A percentile compares a stretch with the other conserved stretches of the same genome.
Conservation (phyloP, 2,113 vertebrate species). For the Chloebia gouldiae region DNA sequence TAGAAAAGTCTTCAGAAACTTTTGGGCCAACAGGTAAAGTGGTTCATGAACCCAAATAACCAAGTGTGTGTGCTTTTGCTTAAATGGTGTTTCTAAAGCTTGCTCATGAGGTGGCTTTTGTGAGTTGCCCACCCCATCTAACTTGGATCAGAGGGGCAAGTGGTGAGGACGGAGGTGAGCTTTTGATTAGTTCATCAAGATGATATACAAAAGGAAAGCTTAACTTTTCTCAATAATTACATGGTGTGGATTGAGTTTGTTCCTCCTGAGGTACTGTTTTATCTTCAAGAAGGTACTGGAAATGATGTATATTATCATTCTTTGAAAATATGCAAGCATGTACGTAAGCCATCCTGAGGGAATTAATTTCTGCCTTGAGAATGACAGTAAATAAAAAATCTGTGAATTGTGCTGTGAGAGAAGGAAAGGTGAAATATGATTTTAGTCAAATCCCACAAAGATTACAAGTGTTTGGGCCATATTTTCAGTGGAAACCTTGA, state of each 20-base stretch:
- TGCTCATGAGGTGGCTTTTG: background rate
- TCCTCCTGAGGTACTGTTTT: background rate
- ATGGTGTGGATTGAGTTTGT: background rate
- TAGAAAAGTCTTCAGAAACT: slow-evolving; percentile 92
- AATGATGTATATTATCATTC: background rate
- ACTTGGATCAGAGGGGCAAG: background rate
- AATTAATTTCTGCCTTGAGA: background rate
- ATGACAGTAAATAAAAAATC: background rate
- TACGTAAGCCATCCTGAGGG: background rate
- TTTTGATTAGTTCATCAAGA: background rate
- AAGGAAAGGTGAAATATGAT: background rate
- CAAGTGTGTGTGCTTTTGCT: background rate
- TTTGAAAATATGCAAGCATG: background rate
- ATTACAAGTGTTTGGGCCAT: background rate
- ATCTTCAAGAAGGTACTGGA: background rate
- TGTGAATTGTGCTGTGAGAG: background rate
- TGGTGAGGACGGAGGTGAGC: background rate
- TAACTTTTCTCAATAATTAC: background rate
- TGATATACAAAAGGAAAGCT: background rate
- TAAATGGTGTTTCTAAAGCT: background rate
- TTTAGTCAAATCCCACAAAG: background rate
- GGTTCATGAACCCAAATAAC: background rate
- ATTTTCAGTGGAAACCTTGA: background rate
- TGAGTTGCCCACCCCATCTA: background rate
- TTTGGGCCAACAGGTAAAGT: slow-evolving; percentile 83